Base-by-base conservation (phyloP, 2,113 vertebrate species). In the Ifrita kowaldi region DNA sequence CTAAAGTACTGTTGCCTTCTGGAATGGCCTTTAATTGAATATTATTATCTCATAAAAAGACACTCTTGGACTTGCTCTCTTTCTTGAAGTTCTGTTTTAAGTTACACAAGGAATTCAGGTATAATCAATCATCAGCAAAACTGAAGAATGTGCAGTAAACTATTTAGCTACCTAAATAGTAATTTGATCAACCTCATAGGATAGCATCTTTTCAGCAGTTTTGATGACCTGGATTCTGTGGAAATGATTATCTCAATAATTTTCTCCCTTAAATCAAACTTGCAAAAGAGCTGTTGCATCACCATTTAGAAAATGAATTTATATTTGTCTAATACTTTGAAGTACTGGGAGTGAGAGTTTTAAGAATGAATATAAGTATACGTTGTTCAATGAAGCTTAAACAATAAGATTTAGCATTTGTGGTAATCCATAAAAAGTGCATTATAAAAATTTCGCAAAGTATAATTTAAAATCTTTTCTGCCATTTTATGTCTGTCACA, bases 121-220 rank as follows among this genome's bases (percentile, higher is more conserved):
- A 56, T 68, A 67, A 75, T 86, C 33, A 89, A 64, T 49, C 13
- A 52, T 90, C 90, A 96, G 35, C 30, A 76, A 55, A 97, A 75
- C 10, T 65, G n/a, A 93, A 67, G 69, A 74, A 79, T 77, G 37
- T 85, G 26, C 87, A 80, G 42, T 71, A 70, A 82, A 64, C 60
- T 49, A 3, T 57, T 94, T 73, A 91, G 50, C 50, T 71, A 65
- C 42, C 17, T 71, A 46, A 21, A 46, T 44, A 89, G 78, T 53
- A 55, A 47, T 89, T 90, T 94, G 60, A 85, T 74, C 94, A 59
- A 84, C 47, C 71, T 87, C 49, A 87, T 22, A 33, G 84, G 63
- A 79, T 33, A 94, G 28, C 75, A 87, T 62, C 33, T 78, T 93
- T 94, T 89, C 41, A 93, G 59, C 42, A 80, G 78, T 77, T 94